These are phyloP conservation scores for Plestiodon gilberti DNA, from an alignment of 2,113 vertebrate species.

Conservation along the genomic window DNA sequence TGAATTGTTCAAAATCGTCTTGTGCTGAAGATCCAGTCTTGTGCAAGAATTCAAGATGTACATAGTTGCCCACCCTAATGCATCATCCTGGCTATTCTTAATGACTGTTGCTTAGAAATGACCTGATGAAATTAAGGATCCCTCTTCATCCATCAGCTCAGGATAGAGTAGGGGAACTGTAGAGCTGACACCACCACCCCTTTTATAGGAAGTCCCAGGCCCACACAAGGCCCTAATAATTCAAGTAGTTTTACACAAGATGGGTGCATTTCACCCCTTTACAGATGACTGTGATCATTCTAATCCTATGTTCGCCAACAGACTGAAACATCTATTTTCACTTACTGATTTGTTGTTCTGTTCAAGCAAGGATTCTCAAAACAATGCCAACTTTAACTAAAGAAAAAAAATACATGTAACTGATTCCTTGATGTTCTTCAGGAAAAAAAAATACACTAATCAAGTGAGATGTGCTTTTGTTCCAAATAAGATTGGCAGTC, in stretches of 20 bases:
- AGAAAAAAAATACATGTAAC: slow-evolving; percentile 15
- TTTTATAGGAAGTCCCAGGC: neutral
- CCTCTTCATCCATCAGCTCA: neutral
- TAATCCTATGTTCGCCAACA: slow-evolving; percentile 22
- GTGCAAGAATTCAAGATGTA: neutral
- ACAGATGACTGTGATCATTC: slow-evolving; percentile 2
- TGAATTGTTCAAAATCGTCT: neutral
- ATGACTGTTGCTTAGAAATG: neutral
- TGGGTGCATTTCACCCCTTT: slow-evolving; percentile 1
- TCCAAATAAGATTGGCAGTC: slow-evolving; percentile 30
- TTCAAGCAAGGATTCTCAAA: slow-evolving; percentile 47
- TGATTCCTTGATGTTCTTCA: slow-evolving; percentile 41
- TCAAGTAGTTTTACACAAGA: neutral
- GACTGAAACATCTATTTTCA: slow-evolving; percentile 35
- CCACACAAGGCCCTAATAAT: neutral
- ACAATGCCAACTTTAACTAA: slow-evolving; percentile 47
- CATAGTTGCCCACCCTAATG: neutral
- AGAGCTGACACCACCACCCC: neutral
- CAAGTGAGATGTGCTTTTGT: slow-evolving; percentile 31
- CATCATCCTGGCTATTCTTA: neutral
- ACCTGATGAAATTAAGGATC: neutral
- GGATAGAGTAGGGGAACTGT: neutral
- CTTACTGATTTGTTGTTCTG: slow-evolving; percentile 44
- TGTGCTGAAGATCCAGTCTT: neutral
- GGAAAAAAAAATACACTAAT: slow-evolving; percentile 50